Evolutionary conservation across 1,140 invertebrate species (phyloP), one percentile per base, ranked within the genome.

Genomic region (Hirudo medicinalis): DNA sequence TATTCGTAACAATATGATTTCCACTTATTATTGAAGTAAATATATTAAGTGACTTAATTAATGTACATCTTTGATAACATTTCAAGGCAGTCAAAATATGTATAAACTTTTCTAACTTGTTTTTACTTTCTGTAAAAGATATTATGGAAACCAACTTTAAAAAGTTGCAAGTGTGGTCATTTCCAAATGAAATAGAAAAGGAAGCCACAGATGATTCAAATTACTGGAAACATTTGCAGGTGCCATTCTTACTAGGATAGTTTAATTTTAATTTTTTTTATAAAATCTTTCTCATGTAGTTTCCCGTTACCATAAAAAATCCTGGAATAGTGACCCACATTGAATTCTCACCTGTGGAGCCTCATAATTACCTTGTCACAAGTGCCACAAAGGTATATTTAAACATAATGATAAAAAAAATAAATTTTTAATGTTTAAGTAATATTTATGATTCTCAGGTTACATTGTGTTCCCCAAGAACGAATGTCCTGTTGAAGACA

Each of bases 401-500:
- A 49, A 60, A 25, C 53, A 25, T 29, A 43, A 63, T 66, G 54
- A 36, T 55, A 40, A 49, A 69, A 63, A 67, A 25, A 25, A 19
- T 74, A 13, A 20, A n/a, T 6, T 67, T 72, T 69, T 40, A 29
- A n/a, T 72, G 36, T 25, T 20, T 4, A 8, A 53, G 8, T 25
- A 49, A 22, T 67, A 27, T 17, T 74, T n/a, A n/a, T 68, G 73
- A 17, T 73, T 70, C n/a, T 69, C 76, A 86, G 85, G 84, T 87
- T 36, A 91, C 94, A 84, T 83, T 95, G n/a, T 95, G 94, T 79
- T 91, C 91, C 83, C 87, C 91, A 13, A 87, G 91, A 43, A 92
- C 90, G 57, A 90, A 92, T 83, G 82, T 90, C 72, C 88, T 90
- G 0, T 86, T 87, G 0, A 91, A 91, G 78, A 93, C 90, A 79